Evolutionary conservation across 2,888 invertebrate species (phyloP).

Genomic region (Aleiodes testaceus): DNA sequence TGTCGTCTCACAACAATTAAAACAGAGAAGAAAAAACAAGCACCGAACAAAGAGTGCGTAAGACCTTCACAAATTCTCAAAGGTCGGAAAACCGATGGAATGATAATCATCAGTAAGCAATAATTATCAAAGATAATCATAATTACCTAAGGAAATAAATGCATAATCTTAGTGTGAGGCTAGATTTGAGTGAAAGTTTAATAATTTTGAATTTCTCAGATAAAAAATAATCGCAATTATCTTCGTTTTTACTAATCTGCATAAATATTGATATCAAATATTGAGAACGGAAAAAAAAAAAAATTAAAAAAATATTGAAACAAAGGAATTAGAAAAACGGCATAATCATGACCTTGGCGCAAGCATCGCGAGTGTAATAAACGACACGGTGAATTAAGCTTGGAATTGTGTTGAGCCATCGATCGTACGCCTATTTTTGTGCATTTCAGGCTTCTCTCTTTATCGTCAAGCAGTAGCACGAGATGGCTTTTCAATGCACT

Average conservation of each 20-base stretch:
- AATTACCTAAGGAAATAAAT: no score
- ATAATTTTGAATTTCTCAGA: no score
- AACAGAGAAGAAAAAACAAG: not conserved
- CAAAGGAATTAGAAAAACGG: slow-evolving; percentile 6
- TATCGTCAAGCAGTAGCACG: not conserved
- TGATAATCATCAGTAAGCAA: no score
- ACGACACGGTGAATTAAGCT: slow-evolving; percentile 14
- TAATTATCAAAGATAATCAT: no score
- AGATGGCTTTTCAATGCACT: not conserved
- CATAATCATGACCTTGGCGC: slow-evolving; percentile 39
- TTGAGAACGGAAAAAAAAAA: slow-evolving; percentile 4
- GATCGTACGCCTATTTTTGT: slow-evolving; percentile 52
- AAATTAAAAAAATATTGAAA: slow-evolving; percentile 6
- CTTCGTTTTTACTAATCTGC: no score
- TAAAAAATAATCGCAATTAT: no score
- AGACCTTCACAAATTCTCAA: not conserved
- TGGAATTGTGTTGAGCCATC: slow-evolving; percentile 45
- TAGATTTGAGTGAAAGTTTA: no score
- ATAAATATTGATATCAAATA: not conserved
- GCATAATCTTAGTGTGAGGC: no score
- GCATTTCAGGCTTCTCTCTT: slow-evolving; percentile 43
- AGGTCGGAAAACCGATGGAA: slow-evolving; percentile 3
- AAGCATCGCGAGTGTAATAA: slow-evolving; percentile 32
- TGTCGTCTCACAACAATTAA: slow-evolving; percentile 7
- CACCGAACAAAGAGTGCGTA: not conserved